phyloP scores from a whole-genome alignment of 1,140 invertebrate genomes.

The Helicoverpa zea region DNA sequence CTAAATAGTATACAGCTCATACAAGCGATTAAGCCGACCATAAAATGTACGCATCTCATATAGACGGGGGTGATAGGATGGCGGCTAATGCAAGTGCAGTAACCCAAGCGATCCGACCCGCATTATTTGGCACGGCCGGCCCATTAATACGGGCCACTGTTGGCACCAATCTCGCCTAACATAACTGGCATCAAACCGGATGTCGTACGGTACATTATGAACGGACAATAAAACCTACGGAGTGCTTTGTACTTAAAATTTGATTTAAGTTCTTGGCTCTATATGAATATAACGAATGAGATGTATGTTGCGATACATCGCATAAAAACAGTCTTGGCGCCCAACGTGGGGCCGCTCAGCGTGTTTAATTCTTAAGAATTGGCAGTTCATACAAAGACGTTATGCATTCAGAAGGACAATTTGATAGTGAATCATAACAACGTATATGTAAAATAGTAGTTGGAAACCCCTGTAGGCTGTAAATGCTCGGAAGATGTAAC shows the following conservation, averaged over 20 bases:
- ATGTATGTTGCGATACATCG: slow-evolving; percentile 22
- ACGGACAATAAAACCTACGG: slow-evolving; percentile 78
- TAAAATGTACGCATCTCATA: slow-evolving; percentile 30
- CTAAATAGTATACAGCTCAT: slow-evolving; percentile 32
- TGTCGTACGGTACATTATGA: slow-evolving; percentile 80
- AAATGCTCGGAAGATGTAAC: too few species aligned
- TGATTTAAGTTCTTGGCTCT: slow-evolving; percentile 55
- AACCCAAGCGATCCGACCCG: slow-evolving; percentile 50
- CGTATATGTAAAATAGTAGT: background rate
- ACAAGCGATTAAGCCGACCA: slow-evolving; percentile 33
- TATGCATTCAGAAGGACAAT: background rate
- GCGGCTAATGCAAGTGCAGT: slow-evolving; percentile 73
- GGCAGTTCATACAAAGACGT: background rate
- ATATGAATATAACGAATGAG: slow-evolving; percentile 39
- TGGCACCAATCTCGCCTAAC: slow-evolving; percentile 74
- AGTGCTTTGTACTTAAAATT: slow-evolving; percentile 74
- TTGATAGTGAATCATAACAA: background rate
- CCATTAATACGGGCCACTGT: slow-evolving; percentile 73
- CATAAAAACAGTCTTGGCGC: slow-evolving; percentile 57
- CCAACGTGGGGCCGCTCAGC: slow-evolving; percentile 59
- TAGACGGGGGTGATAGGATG: slow-evolving; percentile 46
- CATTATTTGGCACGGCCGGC: slow-evolving; percentile 78
- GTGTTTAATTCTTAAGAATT: slow-evolving; percentile 25
- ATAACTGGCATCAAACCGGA: slow-evolving; percentile 80
- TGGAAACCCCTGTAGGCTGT: background rate